Base-by-base conservation (phyloP, 1,140 invertebrate species). In the Zaprionus ghesquierei region DNA sequence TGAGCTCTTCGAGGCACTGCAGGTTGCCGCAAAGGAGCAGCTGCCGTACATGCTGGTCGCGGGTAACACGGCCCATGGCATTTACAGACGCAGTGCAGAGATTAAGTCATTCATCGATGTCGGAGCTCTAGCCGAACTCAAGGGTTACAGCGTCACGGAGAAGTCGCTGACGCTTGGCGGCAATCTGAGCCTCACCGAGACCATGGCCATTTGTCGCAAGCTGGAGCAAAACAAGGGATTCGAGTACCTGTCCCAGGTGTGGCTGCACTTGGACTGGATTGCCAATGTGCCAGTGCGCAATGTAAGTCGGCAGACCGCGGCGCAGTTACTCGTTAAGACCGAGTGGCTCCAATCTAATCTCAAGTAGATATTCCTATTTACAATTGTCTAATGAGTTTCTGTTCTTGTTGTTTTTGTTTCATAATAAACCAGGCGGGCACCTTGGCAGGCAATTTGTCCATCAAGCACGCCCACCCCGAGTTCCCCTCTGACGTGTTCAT, bases 401-500 rank as follows among this genome's bases (percentile, higher is more conserved):
- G 15, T 44, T 44, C 15, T 44, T 35, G 33, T n/a, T 49, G 5
- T 63, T 29, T 59, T 74, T 44, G n/a, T n/a, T 13, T 54, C 50
- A 68, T 74, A 2, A 38, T 82, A 60, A 56, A 50, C 22, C 63
- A 92, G 90, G 80, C 95, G 63, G 96, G 95, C 69, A 95, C 94
- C 10, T 90, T 97, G 73, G 96, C 95, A 41, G 96, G 96, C 50
- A 97, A 97, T 80, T 90, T 97, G 55, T 95, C 95, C 93, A 94
- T 97, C 73, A 97, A 97, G 92, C 94, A 97, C 76, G 76, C 91
- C 8, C 93, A 95, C 69, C 93, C 92, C 5, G 94, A 95, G 71
- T 97, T 97, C 89, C 95, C 95, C 9, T 97, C 96, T 0, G 96
- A 97, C 89, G 85, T 97, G 8, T 97, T 95, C 85, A 87, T 96